Evolutionary conservation across 2,113 vertebrate genomes (phyloP).

Genomic region (Dicerorhinus sumatrensis): DNA sequence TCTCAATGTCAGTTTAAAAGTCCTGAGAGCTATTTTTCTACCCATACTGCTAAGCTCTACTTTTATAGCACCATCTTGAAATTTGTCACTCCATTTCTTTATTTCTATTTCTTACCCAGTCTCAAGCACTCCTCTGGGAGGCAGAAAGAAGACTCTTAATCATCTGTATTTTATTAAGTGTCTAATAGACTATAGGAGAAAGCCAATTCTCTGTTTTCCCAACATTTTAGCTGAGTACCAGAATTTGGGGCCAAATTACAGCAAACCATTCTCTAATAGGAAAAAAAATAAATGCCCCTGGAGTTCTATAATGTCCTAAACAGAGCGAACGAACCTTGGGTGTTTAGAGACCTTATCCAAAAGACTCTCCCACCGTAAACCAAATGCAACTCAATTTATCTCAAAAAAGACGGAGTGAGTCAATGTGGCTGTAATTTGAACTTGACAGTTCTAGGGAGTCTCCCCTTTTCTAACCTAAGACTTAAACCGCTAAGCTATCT

Average conservation of each 20-base stretch:
- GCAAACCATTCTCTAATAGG: constrained; percentile 68
- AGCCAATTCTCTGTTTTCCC: constrained; percentile 72
- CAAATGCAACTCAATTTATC: constrained; percentile 35
- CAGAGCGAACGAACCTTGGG: constrained; percentile 51
- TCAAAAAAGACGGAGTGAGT: background rate
- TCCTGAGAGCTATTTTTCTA: constrained; percentile 7
- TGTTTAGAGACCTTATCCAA: constrained; percentile 35
- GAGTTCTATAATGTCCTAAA: constrained; percentile 59
- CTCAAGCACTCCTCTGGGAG: constrained; percentile 60
- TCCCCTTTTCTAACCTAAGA: constrained; percentile 30
- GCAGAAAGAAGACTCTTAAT: constrained; percentile 57
- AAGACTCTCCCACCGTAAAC: constrained; percentile 46
- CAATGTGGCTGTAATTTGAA: constrained; percentile 45
- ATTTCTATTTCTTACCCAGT: background rate
- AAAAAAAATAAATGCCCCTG: background rate
- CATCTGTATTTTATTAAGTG: constrained; percentile 81
- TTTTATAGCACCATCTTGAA: constrained; percentile 36
- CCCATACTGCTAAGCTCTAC: background rate
- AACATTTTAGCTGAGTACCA: constrained; percentile 67
- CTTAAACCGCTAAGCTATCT: constrained; percentile 27
- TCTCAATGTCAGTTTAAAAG: background rate
- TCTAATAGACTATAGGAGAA: constrained; percentile 72
- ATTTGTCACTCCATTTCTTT: constrained; percentile 59
- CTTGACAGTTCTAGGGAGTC: background rate
- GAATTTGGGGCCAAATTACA: constrained; percentile 71